Percentiles rank a stretch among this genome's conserved stretches.
phyloP scores from a whole-genome alignment of 2,113 vertebrate genomes.

The Zosterops pallidus region DNA sequence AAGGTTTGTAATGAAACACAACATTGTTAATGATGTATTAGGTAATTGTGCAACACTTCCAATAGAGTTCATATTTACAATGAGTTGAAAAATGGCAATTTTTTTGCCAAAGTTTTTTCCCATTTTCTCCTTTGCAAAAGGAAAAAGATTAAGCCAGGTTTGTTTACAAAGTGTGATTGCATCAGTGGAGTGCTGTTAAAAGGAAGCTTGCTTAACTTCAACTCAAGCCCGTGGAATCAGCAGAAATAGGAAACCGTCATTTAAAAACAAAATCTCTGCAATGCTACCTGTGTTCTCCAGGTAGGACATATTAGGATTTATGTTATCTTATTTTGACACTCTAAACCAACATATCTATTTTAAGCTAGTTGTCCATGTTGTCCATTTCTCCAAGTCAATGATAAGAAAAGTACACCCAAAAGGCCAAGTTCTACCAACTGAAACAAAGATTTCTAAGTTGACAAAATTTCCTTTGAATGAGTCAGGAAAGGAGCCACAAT shows the following conservation, averaged over 20 bases:
- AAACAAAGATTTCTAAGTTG: not conserved
- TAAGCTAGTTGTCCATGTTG: not conserved
- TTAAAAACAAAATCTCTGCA: not conserved
- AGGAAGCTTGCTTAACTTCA: not conserved
- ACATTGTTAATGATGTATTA: not conserved
- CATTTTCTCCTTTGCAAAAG: not conserved
- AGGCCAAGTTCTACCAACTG: not conserved
- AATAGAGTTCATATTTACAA: not conserved
- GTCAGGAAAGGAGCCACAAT: not conserved
- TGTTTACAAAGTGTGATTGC: constrained; percentile 3
- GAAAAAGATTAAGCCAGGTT: not conserved
- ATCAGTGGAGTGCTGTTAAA: not conserved
- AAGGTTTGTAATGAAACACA: not conserved
- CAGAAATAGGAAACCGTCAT: not conserved
- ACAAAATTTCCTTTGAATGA: not conserved
- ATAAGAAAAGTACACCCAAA: not conserved
- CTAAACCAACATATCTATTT: not conserved
- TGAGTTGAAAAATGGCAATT: not conserved
- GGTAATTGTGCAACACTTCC: not conserved
- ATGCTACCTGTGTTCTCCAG: not conserved
- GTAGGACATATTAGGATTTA: not conserved
- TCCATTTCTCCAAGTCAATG: not conserved
- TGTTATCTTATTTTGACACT: not conserved
- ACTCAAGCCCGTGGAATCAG: not conserved
- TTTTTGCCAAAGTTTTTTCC: not conserved